Base-by-base conservation (phyloP, 1,140 invertebrate genomes). In the Drosophila melanogaster region DNA sequence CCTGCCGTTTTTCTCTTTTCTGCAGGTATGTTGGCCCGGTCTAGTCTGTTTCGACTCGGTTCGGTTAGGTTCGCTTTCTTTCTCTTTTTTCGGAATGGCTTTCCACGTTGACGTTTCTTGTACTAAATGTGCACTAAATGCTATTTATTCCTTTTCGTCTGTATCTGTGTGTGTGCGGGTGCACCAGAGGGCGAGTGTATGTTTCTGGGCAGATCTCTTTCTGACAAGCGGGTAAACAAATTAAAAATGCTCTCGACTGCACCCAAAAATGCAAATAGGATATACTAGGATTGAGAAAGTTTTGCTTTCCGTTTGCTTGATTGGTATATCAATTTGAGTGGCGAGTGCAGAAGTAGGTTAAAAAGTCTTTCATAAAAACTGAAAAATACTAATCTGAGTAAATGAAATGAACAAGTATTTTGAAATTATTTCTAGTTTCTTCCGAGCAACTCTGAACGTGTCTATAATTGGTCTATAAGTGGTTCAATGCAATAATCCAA, bases 81-180 rank as follows among this genome's bases (percentile, higher is more conserved):
- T 40, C 46, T 26, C 40, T 43, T 77, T 77, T 81, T 87, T 83
- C 81, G 78, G 81, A 58, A 67, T 77, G 64, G 62, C 65, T 84
- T 84, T 66, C 65, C 47, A 70, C 53, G 51, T 86, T 86, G 78
- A 64, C 55, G 58, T 47, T 80, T 54, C 71, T 77, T 86, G 73
- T 57, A 81, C 77, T 77, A 84, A 87, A 84, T 89, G 73, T 87
- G 83, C 79, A 79, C 84, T 89, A 87, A 87, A 87, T 89, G 84
- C 75, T 87, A 77, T 83, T 87, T 89, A 69, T 89, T 30, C 30
- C 30, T 30, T 30, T 77, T 72, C 24, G 50, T 58, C 37, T 17
- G n/a, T 10, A 11, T 38, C 11, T 38, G 54, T n/a, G 38, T 30
- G 40, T 57, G 24, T 15, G 40, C 22, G n/a, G n/a, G n/a, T n/a